Conservation (phyloP, 2,888 invertebrate species). For the Bugula neritina region DNA sequence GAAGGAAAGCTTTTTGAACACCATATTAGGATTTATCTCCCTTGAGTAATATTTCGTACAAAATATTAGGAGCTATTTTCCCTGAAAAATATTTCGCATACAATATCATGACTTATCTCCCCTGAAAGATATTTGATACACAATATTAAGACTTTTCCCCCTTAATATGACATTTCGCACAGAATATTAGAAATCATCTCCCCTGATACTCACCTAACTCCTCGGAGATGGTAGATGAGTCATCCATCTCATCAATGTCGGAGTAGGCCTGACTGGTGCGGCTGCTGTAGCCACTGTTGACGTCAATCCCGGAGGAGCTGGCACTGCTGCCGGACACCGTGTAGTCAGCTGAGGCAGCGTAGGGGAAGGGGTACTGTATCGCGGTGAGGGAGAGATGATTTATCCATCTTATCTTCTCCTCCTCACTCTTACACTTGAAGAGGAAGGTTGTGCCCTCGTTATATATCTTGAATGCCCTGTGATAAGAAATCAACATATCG, state of each 20-base stretch:
- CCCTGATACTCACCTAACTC: conserved; percentile 7
- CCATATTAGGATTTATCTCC: no score
- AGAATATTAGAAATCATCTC: no score
- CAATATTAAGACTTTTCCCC: no score
- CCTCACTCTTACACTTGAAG: conserved; percentile 4
- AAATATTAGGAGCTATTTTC: no score
- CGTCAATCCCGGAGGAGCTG: conserved; percentile 6
- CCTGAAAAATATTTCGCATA: no score
- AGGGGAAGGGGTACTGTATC: not conserved
- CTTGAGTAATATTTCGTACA: no score
- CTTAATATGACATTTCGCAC: no score
- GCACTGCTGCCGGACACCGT: not conserved
- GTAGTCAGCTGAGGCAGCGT: not conserved
- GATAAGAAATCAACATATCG: no score
- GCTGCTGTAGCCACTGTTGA: conserved; percentile 4
- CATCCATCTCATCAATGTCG: not conserved
- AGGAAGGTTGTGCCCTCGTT: conserved; percentile 7
- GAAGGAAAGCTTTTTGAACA: no score
- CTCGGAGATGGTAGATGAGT: not conserved
- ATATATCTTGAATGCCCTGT: conserved; percentile 18
- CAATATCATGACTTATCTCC: no score
- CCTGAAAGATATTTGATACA: no score
- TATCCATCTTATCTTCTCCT: conserved; percentile 3
- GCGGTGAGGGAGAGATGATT: conserved; percentile 4
- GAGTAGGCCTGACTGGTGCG: conserved; percentile 15